phyloP scores from a whole-genome alignment of 1,140 invertebrate genomes.

The Aphidius ervi region DNA sequence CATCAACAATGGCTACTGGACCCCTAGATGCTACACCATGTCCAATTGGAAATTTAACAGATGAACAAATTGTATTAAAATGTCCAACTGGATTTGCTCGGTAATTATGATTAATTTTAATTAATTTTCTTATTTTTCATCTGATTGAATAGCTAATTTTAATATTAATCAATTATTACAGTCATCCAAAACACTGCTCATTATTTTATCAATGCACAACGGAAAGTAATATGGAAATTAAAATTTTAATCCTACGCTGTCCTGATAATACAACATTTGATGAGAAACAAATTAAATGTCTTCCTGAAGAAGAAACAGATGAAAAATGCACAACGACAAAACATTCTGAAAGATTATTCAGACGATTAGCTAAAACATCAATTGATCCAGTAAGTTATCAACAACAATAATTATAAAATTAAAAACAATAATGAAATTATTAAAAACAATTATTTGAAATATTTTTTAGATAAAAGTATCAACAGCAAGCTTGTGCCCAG shows the following conservation, averaged over 20 bases:
- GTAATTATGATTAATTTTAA: too few relatives aligned
- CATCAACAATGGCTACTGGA: slow-evolving; percentile 19
- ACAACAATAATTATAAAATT: not conserved
- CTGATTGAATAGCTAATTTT: too few relatives aligned
- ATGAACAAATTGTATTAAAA: slow-evolving; percentile 66
- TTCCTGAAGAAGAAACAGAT: slow-evolving; percentile 56
- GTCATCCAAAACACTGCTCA: slow-evolving; percentile 80
- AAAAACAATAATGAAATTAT: not conserved
- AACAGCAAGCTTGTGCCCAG: slow-evolving; percentile 60
- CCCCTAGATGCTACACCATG: slow-evolving; percentile 26
- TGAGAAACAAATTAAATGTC: slow-evolving; percentile 65
- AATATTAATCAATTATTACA: slow-evolving; percentile 35
- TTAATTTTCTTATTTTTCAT: too few relatives aligned
- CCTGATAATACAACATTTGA: slow-evolving; percentile 73
- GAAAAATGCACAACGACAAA: slow-evolving; percentile 58
- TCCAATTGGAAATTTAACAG: slow-evolving; percentile 43
- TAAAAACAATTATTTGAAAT: slow-evolving; percentile 13
- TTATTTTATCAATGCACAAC: slow-evolving; percentile 78
- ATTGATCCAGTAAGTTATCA: slow-evolving; percentile 58
- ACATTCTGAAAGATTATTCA: slow-evolving; percentile 53
- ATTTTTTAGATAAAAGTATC: slow-evolving; percentile 60
- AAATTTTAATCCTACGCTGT: slow-evolving; percentile 69
- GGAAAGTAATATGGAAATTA: slow-evolving; percentile 62
- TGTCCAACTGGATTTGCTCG: slow-evolving; percentile 71
- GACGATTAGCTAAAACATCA: slow-evolving; percentile 53